Conservation (phyloP, 2,888 invertebrate genomes). For the Odiellus spinosus region DNA sequence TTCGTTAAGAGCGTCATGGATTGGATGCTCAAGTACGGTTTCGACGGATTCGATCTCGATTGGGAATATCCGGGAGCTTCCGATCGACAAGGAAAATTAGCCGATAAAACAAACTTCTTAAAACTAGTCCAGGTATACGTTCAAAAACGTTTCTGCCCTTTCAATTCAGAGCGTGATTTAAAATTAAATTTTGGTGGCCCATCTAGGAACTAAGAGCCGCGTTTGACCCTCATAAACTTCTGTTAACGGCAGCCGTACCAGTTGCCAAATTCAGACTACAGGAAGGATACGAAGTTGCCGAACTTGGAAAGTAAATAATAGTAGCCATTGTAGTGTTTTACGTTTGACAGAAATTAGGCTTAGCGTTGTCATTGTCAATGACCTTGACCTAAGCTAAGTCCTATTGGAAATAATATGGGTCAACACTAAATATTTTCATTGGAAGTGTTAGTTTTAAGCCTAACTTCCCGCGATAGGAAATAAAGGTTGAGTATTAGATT, state of each 20-base stretch:
- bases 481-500: too few relatives aligned
- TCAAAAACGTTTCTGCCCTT: not conserved
- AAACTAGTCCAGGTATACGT: slow-evolving; percentile 38
- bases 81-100: slow-evolving; percentile 32
- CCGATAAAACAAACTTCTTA: slow-evolving; percentile 65
- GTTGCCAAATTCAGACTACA: slow-evolving; percentile 14
- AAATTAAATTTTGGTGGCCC: not conserved
- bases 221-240: slow-evolving; percentile 12
- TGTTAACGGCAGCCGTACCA: slow-evolving; percentile 13
- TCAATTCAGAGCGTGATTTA: not conserved
- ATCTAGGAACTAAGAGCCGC: slow-evolving; percentile 11
- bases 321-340: not conserved
- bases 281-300: slow-evolving; percentile 17
- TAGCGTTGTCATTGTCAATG: not conserved
- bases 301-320: slow-evolving; percentile 7
- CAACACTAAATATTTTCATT: not conserved
- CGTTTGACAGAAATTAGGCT: not conserved
- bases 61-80: slow-evolving; percentile 34
- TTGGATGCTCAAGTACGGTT: slow-evolving; percentile 25
- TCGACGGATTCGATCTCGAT: slow-evolving; percentile 31
- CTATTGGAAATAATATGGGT: not conserved
- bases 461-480: not conserved
- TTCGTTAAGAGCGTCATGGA: slow-evolving; percentile 39
- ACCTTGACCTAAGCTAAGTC: not conserved
- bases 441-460: not conserved